Conservation (phyloP, 2,113 vertebrate genomes). For the Progne subis region DNA sequence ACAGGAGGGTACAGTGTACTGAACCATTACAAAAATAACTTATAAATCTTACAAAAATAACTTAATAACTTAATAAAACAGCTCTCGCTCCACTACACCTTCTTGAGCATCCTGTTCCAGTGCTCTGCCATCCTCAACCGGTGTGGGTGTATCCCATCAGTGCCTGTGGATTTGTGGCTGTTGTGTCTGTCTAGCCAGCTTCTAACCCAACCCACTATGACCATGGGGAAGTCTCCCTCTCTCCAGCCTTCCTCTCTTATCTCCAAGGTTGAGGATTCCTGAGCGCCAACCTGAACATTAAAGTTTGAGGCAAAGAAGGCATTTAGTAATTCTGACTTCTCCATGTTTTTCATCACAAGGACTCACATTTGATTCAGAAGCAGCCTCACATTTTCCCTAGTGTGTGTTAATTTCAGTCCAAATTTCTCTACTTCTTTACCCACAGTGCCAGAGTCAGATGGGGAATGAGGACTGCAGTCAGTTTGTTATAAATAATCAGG, state of each 20-base stretch:
- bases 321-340: not conserved
- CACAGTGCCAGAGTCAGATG: rapidly evolving
- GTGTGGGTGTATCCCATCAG: not conserved
- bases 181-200: not conserved
- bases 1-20: no score
- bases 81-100: no score
- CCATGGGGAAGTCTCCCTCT: no score
- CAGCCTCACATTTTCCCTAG: not conserved
- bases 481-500: no score
- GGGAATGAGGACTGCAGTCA: not conserved
- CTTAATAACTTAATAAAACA: no score
- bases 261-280: not conserved
- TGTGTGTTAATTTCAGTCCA: not conserved
- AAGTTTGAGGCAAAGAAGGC: not conserved
- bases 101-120: not conserved
- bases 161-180: not conserved
- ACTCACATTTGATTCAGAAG: not conserved
- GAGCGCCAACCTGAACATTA: not conserved
- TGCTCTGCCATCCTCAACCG: not conserved
- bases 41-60: no score
- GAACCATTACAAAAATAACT: no score
- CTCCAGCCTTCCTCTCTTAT: not conserved
- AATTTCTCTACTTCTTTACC: not conserved
- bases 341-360: not conserved
- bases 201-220: not conserved